Evolutionary conservation across 2,797 vertebrate species (phyloP).

Genomic region (Mus minutoides): DNA sequence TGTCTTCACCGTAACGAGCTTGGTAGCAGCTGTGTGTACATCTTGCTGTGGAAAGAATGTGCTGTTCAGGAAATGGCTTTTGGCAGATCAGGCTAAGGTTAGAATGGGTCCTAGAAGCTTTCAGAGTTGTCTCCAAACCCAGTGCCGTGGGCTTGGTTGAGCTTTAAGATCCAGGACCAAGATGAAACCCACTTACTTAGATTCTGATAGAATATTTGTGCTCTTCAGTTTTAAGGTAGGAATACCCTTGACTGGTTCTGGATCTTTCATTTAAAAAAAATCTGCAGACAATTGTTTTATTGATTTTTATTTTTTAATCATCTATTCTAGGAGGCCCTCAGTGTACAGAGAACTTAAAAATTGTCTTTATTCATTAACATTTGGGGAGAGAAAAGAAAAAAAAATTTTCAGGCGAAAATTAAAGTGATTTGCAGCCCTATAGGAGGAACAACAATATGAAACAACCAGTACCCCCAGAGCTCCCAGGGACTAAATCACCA

Average conservation of each 20-base stretch:
- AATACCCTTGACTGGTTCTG: neutral
- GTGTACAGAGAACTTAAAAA: neutral
- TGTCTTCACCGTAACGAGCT: neutral
- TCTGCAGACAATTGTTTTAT: neutral
- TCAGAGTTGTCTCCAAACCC: conserved; percentile 2
- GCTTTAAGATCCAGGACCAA: conserved; percentile 11
- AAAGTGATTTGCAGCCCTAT: too few species aligned
- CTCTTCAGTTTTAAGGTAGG: neutral
- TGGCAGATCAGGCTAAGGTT: conserved; percentile 14
- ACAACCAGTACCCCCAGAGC: too few species aligned
- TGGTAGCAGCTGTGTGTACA: conserved; percentile 32
- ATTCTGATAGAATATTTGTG: neutral
- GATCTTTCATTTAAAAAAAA: conserved; percentile 13
- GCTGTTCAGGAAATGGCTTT: conserved; percentile 43
- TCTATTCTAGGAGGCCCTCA: neutral
- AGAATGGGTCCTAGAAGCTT: neutral
- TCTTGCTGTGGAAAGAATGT: neutral
- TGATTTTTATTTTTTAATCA: neutral
- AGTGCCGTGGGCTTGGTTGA: conserved; percentile 14
- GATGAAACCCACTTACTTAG: neutral
- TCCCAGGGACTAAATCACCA: too few species aligned
- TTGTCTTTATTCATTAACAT: conserved; percentile 30
- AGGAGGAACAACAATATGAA: too few species aligned
- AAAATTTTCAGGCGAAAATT: neutral
- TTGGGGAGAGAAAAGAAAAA: neutral